A percentile compares a stretch with the other conserved stretches of the same genome.
Conservation (phyloP, 2,113 vertebrate species). For the Phainopepla nitens region DNA sequence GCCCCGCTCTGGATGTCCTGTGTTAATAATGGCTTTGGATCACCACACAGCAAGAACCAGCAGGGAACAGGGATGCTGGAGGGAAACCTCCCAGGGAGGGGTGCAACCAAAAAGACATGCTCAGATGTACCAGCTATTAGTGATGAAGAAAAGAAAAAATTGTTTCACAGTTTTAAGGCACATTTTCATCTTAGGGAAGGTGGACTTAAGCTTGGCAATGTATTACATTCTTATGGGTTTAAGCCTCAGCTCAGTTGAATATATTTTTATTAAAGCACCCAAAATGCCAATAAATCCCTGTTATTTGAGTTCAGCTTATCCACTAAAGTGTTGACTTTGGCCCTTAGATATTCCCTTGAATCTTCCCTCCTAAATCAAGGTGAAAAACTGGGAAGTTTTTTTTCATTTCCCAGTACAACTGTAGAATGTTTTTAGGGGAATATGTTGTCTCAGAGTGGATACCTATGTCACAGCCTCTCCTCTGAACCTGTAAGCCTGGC, state of each 20-base stretch:
- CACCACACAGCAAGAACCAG: too few relatives aligned
- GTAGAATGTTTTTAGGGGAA: fast-evolving
- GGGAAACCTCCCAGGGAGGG: not conserved
- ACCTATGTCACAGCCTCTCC: not conserved
- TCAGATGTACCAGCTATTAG: not conserved
- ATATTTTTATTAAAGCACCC: not conserved
- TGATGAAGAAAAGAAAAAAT: not conserved
- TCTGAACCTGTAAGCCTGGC: not conserved
- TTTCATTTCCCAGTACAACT: not conserved
- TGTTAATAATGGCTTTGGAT: not conserved
- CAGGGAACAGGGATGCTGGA: not conserved
- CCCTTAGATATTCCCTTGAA: not conserved
- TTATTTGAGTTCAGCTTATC: not conserved
- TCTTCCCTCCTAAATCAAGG: not conserved
- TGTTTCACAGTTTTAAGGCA: not conserved
- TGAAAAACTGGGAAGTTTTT: not conserved
- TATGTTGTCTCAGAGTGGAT: not conserved
- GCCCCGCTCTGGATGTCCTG: not conserved
- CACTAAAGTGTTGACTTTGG: not conserved
- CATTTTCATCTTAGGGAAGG: not conserved
- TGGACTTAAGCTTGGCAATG: not conserved
- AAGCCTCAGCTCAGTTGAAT: not conserved
- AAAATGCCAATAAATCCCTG: not conserved
- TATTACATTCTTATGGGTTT: not conserved
- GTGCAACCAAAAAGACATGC: not conserved